Base-by-base conservation (phyloP, 1,140 invertebrate species). In the Sweltsa coloradensis region DNA sequence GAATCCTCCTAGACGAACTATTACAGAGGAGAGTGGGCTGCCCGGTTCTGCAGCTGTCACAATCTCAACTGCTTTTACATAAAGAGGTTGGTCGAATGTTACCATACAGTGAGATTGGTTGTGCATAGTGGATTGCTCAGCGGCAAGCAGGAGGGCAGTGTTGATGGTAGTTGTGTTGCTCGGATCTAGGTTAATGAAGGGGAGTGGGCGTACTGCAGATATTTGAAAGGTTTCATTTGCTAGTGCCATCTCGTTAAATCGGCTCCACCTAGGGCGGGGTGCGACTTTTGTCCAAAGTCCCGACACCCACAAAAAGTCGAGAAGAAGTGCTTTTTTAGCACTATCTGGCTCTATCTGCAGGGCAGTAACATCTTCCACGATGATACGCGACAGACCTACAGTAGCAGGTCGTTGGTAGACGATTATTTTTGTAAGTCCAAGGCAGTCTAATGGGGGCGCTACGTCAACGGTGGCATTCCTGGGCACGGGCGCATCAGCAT, bases 21-120 rank as follows among this genome's bases (percentile, higher is more conserved):
- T 45, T 6, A 55, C 37, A 18, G 53, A 53, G 24, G 19, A 41
- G 22, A 57, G 34, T 9, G 31, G 22, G 19, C n/a, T 24, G 48
- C 36, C 11, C 40, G 40, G 31, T 44, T 14, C 24, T 18, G n/a
- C 18, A n/a, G 34, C n/a, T 19, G 36, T 41, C 53, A 66, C 53
- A 24, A 68, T 66, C 59, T 66, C 61, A 43, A 58, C 58, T 34
- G 65, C 64, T 64, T 69, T 69, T 9, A 51, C 52, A 54, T 64
- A 69, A 5, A 57, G 39, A 9, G 53, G 57, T 40, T 51, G 52
- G 44, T 59, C 54, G 45, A 55, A 58, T 7, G 57, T 57, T 6
- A 54, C 47, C 23, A 58, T 44, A 22, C 45, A 51, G 19, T 43
- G 40, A 29, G 44, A 47, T 40, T 57, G 55, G n/a, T 44, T 36